Conservation (phyloP, 2,113 vertebrate species). For the Arvicanthis niloticus region DNA sequence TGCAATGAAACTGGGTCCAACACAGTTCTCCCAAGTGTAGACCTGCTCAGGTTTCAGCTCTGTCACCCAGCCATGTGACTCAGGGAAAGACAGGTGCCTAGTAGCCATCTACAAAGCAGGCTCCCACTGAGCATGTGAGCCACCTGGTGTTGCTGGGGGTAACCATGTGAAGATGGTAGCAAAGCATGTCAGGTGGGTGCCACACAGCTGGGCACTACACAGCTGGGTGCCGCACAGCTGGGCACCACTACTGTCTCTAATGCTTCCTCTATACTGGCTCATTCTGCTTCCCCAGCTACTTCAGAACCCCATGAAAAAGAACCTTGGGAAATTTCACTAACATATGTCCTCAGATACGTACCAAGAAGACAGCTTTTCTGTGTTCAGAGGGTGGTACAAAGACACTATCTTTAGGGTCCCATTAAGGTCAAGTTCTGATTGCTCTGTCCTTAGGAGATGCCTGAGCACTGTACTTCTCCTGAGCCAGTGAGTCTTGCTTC, state of each 20-base stretch:
- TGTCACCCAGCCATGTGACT: too few species aligned
- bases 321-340: background rate
- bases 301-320: background rate
- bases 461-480: rapidly evolving
- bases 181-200: too few species aligned
- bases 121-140: background rate
- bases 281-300: background rate
- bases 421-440: background rate
- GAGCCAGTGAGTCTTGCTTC: background rate
- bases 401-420: background rate
- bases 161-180: too few species aligned
- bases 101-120: background rate
- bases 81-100: too few species aligned
- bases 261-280: background rate
- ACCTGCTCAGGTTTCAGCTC: too few species aligned
- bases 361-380: background rate
- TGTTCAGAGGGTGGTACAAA: background rate
- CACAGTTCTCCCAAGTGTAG: rapidly evolving
- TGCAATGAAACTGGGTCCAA: background rate
- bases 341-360: background rate
- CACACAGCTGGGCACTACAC: too few species aligned
- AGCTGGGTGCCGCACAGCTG: too few species aligned
- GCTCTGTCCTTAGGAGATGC: background rate
- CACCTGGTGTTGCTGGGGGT: too few species aligned
- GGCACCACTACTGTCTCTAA: too few species aligned